phyloP scores from a whole-genome alignment of 2,888 invertebrate genomes.

The Itoplectis maculator region DNA sequence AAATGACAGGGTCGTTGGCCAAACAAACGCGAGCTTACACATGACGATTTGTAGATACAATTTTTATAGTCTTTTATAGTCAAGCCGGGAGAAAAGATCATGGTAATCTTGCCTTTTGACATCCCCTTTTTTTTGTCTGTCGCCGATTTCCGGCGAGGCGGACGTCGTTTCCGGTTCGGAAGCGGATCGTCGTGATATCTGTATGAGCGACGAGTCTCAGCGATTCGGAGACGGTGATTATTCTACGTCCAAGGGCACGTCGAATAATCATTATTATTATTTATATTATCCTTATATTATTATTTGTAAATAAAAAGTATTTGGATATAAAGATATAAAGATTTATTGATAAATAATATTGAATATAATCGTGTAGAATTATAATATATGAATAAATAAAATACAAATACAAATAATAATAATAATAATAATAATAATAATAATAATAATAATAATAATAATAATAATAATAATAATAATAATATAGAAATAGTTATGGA shows the following conservation, averaged over 20 bases:
- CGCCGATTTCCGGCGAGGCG: constrained; percentile 45
- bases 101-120: constrained; percentile 60
- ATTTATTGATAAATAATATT: too few relatives aligned
- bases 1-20: constrained; percentile 65
- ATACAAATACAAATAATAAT: too few relatives aligned
- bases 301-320: too few relatives aligned
- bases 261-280: too few relatives aligned
- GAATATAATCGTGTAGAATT: too few relatives aligned
- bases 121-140: constrained; percentile 32
- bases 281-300: too few relatives aligned
- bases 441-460: too few relatives aligned
- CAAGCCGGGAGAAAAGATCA: constrained; percentile 17
- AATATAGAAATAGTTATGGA: neutral
- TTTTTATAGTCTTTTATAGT: constrained; percentile 28
- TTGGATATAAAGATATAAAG: too few relatives aligned
- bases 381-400: too few relatives aligned
- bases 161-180: constrained; percentile 35
- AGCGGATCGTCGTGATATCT: constrained; percentile 25
- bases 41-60: constrained; percentile 66
- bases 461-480: too few relatives aligned
- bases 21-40: constrained; percentile 63
- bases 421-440: too few relatives aligned
- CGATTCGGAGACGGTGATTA: neutral
- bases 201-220: constrained; percentile 5
- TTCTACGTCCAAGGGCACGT: neutral